phyloP scores from a whole-genome alignment of 2,888 invertebrate genomes.

The Pterobdella sp. region DNA sequence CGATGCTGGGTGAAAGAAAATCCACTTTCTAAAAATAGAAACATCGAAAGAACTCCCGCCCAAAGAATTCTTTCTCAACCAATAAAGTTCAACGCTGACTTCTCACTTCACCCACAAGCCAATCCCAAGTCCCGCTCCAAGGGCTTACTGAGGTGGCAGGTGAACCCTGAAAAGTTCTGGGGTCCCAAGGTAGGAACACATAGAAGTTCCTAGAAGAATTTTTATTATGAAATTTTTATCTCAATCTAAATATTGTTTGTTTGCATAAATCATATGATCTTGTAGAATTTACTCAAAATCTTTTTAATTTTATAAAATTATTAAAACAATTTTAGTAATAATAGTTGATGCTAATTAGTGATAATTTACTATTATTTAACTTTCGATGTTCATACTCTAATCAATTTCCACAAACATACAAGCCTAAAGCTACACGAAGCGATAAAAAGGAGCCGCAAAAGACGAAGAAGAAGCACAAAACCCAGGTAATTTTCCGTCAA shows the following conservation, averaged over 20 bases:
- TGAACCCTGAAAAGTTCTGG: slow-evolving; percentile 79
- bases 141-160: slow-evolving; percentile 62
- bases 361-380: no score
- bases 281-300: no score
- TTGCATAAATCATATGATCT: no score
- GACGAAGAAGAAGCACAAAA: slow-evolving; percentile 25
- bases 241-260: no score
- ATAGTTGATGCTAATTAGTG: no score
- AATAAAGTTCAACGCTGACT: slow-evolving; percentile 41
- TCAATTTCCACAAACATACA: no score
- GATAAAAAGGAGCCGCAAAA: slow-evolving; percentile 21
- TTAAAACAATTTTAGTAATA: no score
- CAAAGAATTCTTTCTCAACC: slow-evolving; percentile 44
- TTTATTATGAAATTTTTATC: no score
- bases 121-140: slow-evolving; percentile 70
- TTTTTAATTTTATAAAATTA: no score
- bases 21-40: slow-evolving; percentile 43
- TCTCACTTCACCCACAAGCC: slow-evolving; percentile 60
- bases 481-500: neutral
- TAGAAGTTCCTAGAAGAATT: no score
- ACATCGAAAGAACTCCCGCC: slow-evolving; percentile 42
- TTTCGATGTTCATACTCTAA: no score
- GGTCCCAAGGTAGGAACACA: slow-evolving; percentile 74
- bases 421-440: slow-evolving; percentile 29
- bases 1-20: slow-evolving; percentile 63